Percentiles rank a stretch among this genome's conserved stretches.
These are phyloP conservation scores for Chloebia gouldiae DNA, from an alignment of 2,113 vertebrate species.

Conservation along the genomic window DNA sequence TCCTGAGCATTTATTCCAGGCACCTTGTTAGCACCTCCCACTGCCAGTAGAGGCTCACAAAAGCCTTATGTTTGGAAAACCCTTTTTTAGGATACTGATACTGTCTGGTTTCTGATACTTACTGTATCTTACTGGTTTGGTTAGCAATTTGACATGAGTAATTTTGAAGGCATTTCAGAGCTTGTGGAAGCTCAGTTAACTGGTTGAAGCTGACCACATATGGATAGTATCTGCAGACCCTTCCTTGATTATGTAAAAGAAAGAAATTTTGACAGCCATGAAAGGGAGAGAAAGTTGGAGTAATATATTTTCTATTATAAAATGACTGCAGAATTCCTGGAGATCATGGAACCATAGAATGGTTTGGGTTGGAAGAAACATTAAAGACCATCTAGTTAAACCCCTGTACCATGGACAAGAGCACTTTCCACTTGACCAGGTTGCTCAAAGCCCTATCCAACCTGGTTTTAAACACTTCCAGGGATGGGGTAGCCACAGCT, in stretches of 20 bases:
- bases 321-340: background rate
- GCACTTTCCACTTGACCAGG: background rate
- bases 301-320: background rate
- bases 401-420: background rate
- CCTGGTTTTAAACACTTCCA: background rate
- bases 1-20: background rate
- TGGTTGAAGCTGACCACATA: background rate
- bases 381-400: background rate
- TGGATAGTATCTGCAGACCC: background rate
- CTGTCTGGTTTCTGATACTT: background rate
- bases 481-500: background rate
- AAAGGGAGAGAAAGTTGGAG: background rate
- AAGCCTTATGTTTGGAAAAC: background rate
- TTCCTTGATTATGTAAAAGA: background rate
- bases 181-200: background rate
- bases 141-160: background rate
- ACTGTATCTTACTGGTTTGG: background rate
- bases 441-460: background rate
- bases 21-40: background rate
- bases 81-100: background rate
- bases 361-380: background rate
- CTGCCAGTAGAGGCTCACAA: fast-evolving
- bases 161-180: background rate
- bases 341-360: background rate
- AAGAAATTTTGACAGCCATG: background rate